Percentiles rank a stretch among this genome's conserved stretches.
phyloP scores from a whole-genome alignment of 2,888 invertebrate genomes.

The Eretmocerus hayati region DNA sequence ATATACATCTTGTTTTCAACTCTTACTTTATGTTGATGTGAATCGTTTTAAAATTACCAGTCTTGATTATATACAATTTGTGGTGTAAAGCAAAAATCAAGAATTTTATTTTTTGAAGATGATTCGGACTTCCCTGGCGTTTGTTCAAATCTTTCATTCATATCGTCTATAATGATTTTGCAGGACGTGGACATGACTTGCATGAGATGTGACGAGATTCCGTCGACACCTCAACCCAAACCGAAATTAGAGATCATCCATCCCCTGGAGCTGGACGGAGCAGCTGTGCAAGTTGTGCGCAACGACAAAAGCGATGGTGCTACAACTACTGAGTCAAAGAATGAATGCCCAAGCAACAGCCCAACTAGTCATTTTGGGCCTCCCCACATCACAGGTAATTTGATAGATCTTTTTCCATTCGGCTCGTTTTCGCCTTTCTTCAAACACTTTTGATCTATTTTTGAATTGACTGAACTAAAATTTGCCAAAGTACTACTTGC shows the following conservation, averaged over 20 bases:
- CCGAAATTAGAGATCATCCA: slow-evolving; percentile 80
- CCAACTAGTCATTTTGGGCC: slow-evolving; percentile 16
- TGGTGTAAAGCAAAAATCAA: too few species aligned
- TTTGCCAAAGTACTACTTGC: too few species aligned
- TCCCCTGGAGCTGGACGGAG: slow-evolving; percentile 77
- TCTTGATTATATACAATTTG: too few species aligned
- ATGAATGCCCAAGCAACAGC: slow-evolving; percentile 23
- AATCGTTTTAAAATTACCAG: too few species aligned
- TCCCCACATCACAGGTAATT: slow-evolving; percentile 31
- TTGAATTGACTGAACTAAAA: too few species aligned
- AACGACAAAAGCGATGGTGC: slow-evolving; percentile 43
- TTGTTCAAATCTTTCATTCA: background rate
- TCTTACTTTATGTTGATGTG: too few species aligned
- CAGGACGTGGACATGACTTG: slow-evolving; percentile 54
- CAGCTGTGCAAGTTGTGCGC: slow-evolving; percentile 69
- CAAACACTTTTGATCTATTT: too few species aligned
- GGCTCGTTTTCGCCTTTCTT: too few species aligned
- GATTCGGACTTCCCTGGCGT: background rate
- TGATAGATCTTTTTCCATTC: too few species aligned
- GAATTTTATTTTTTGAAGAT: too few species aligned
- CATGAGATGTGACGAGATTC: slow-evolving; percentile 52
- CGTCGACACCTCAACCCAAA: slow-evolving; percentile 58
- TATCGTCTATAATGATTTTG: too few species aligned
- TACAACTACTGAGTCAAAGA: slow-evolving; percentile 40
- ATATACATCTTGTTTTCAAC: too few species aligned